Percentiles rank a stretch among this genome's conserved stretches.
phyloP scores from a whole-genome alignment of 2,797 vertebrate species.

The Oreochromis mossambicus region DNA sequence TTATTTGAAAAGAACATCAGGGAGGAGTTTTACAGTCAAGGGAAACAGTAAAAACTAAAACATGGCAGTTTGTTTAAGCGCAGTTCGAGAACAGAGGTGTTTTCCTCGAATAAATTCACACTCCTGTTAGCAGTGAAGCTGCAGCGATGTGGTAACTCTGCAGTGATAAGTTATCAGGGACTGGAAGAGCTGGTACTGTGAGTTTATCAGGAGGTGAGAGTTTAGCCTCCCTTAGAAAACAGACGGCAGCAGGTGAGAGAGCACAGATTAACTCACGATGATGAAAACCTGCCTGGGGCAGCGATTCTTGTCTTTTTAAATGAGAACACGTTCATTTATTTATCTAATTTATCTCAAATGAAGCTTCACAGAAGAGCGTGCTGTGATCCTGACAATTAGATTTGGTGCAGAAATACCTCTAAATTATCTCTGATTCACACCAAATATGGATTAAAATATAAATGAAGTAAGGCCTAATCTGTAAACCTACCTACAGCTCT shows the following conservation, averaged over 20 bases:
- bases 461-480: background rate
- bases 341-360: rapidly evolving
- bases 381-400: background rate
- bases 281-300: background rate
- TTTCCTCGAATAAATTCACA: background rate
- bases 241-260: rapidly evolving
- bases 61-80: rapidly evolving
- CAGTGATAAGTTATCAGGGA: background rate
- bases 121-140: background rate
- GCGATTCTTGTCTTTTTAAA: background rate
- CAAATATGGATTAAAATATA: background rate
- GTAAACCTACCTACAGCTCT: background rate
- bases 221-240: background rate
- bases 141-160: background rate
- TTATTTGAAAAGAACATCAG: rapidly evolving
- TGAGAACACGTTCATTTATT: background rate
- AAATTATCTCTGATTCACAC: background rate
- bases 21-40: background rate
- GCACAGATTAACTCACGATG: background rate
- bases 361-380: background rate
- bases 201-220: background rate
- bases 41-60: rapidly evolving
- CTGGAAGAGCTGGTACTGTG: background rate
- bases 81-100: rapidly evolving
- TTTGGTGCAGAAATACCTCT: background rate